Conservation (phyloP, 2,888 invertebrate species). For the Drosophila nr. medialis region DNA sequence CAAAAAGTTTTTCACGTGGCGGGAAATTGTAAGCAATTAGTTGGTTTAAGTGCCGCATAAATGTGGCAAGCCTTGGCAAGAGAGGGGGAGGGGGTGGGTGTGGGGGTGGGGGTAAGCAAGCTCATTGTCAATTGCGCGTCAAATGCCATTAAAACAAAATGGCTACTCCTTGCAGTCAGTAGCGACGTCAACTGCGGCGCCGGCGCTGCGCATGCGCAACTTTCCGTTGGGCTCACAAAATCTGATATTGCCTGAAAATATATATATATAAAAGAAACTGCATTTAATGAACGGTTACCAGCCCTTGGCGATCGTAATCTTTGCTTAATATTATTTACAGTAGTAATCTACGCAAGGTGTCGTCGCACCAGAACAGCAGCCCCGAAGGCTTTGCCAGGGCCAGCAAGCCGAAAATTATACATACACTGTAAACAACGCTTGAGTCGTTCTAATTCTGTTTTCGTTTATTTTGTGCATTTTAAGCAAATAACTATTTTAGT, state of each 20-base stretch:
- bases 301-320: conserved; percentile 70
- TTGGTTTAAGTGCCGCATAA: conserved; percentile 83
- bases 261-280: conserved; percentile 26
- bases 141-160: conserved; percentile 56
- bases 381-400: conserved; percentile 12
- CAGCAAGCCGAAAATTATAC: conserved; percentile 33
- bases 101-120: background rate
- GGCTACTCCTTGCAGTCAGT: conserved; percentile 7
- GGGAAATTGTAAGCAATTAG: conserved; percentile 79
- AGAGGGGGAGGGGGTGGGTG: background rate
- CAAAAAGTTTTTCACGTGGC: conserved; percentile 67
- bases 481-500: no score
- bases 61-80: conserved; percentile 53
- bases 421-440: background rate
- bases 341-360: conserved; percentile 80
- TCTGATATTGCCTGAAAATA: conserved; percentile 54
- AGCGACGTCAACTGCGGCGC: conserved; percentile 22
- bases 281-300: conserved; percentile 74
- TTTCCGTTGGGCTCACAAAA: conserved; percentile 52
- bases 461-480: background rate
- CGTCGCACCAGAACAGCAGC: conserved; percentile 35
- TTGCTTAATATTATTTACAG: conserved; percentile 80
- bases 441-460: background rate
- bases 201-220: conserved; percentile 72
- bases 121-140: conserved; percentile 67